Evolutionary conservation across 2,888 invertebrate species (phyloP).

Genomic region (Macaria notata): DNA sequence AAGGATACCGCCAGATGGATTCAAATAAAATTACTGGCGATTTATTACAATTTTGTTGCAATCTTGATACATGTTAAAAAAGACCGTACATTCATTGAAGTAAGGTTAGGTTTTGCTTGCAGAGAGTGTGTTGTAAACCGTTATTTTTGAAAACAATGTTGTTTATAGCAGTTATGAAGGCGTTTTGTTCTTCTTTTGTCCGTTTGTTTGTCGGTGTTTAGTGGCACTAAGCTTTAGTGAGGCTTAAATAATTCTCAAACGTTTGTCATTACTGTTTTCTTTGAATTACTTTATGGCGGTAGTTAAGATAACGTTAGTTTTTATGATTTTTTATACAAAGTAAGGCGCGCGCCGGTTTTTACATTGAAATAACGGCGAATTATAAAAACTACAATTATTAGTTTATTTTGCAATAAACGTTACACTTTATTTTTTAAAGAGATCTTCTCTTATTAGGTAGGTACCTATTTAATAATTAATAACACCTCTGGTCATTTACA

Average conservation of each 20-base stretch:
- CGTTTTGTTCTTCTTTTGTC: slow-evolving; percentile 35
- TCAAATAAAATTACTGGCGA: background rate
- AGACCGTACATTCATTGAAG: no score
- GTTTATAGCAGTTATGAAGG: slow-evolving; percentile 59
- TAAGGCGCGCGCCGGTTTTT: no score
- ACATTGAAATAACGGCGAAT: no score
- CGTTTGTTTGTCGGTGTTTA: slow-evolving; percentile 37
- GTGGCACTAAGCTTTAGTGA: slow-evolving; percentile 4
- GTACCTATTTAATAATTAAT: no score
- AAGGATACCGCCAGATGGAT: slow-evolving; percentile 4
- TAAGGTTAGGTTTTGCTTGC: no score
- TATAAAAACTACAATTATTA: no score
- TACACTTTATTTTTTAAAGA: no score
- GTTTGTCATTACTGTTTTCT: background rate
- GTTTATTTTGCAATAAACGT: no score
- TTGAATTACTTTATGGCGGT: background rate
- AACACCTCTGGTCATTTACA: no score
- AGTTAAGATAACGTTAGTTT: background rate
- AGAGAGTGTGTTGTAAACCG: slow-evolving; percentile 24
- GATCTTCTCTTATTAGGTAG: no score
- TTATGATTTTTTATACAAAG: no score
- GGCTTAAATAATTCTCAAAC: background rate
- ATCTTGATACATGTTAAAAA: no score
- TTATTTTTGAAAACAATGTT: slow-evolving; percentile 40
- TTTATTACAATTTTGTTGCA: background rate